Evolutionary conservation across 1,140 invertebrate species (phyloP), one percentile per base, ranked within the genome.

Genomic region (Drosophila erecta): DNA sequence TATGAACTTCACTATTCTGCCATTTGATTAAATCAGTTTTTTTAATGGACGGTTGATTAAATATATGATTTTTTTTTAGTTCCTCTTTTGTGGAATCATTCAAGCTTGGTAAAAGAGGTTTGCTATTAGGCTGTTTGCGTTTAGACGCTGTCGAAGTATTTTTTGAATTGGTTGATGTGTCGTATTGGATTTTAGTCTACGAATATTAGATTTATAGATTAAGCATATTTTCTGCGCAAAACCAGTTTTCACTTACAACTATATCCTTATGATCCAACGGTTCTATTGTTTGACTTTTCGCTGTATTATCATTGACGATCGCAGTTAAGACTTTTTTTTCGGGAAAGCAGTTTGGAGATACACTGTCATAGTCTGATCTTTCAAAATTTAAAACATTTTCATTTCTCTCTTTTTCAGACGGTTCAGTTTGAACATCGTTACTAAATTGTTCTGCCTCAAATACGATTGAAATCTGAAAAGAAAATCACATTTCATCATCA

Each of bases 291-390:
- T 86, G 83, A 72, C 79, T 76, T 70, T 80, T 79, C 47, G 72
- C 77, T 69, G 72, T 91, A 66, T 49, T 89, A 37, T 87, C 85
- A 73, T 86, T 73, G 56, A 65, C 79, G 73, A 61, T 69, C 56
- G 75, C 93, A 94, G 79, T 94, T 94, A 51, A 94, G 58, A 59
- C 70, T 43, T 62, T 66, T 37, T 46, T 56, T 57, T 86, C 71
- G 47, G 44, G 40, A 60, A 76, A 71, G 46, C 61, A 49, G 58
- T 80, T 86, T 53, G 77, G 65, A 22, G 74, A 61, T 44, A 58
- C 50, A 58, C 65, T 65, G 51, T 65, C 62, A 60, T 65, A 66
- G 56, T 70, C 59, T 55, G 66, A 62, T 49, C 64, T 79, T 62
- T 73, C 76, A 64, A 70, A 60, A 55, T 64, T 77, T 30, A 73